Conservation (phyloP, 2,797 vertebrate species). For the Chiloscyllium punctatum region DNA sequence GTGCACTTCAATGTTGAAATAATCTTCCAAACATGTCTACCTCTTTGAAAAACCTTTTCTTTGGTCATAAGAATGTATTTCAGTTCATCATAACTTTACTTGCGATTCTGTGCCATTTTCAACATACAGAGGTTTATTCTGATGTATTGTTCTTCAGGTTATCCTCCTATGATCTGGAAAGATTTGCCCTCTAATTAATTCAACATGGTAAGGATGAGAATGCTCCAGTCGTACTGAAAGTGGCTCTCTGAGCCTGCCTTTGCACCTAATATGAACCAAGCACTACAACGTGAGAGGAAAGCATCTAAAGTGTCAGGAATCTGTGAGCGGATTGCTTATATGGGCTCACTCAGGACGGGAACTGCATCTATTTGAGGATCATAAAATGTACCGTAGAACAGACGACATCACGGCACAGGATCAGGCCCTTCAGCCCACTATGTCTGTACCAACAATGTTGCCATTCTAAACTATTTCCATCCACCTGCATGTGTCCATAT, state of each 20-base stretch:
- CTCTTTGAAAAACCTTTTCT: not conserved
- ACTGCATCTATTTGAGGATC: not conserved
- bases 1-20: not conserved
- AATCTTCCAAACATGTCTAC: not conserved
- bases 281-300: not conserved
- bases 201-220: not conserved
- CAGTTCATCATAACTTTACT: not conserved
- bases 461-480: too few relatives aligned
- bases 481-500: too few relatives aligned
- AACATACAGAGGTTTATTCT: not conserved
- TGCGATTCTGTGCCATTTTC: not conserved
- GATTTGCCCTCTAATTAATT: not conserved
- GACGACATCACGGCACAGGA: too few relatives aligned
- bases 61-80: not conserved
- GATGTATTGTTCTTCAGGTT: not conserved
- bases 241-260: not conserved
- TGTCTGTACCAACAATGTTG: too few relatives aligned
- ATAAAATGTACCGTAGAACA: too few relatives aligned
- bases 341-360: not conserved
- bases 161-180: not conserved
- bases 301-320: not conserved
- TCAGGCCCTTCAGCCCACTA: too few relatives aligned
- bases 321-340: not conserved
- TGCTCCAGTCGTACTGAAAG: not conserved
- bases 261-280: not conserved